These are phyloP conservation scores for Eilema sororculum DNA, from an alignment of 2,888 invertebrate genomes.

Conservation along the genomic window DNA sequence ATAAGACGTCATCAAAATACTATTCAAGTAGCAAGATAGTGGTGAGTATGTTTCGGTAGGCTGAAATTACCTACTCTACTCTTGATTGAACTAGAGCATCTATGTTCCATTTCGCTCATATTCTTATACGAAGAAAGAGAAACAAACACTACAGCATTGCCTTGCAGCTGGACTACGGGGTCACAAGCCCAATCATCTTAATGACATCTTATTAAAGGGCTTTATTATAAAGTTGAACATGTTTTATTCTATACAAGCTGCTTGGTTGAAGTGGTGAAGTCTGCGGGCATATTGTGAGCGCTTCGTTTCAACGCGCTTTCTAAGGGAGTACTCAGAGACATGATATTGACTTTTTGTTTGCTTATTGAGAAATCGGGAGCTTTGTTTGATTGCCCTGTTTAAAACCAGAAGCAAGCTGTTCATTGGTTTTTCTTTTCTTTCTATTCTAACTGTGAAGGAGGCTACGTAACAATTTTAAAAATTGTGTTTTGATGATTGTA, in stretches of 20 bases:
- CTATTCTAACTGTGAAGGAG: background rate
- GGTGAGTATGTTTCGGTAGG: no score
- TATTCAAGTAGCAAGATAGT: no score
- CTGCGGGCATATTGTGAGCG: constrained; percentile 79
- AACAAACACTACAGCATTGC: background rate
- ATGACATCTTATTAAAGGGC: constrained; percentile 48
- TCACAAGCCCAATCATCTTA: constrained; percentile 33
- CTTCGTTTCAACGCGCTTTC: constrained; percentile 63
- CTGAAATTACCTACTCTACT: no score
- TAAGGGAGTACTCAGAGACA: constrained; percentile 52
- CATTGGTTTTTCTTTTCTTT: constrained; percentile 31
- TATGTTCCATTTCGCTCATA: background rate
- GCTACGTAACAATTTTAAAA: background rate
- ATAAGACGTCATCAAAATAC: no score
- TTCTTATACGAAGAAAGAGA: background rate
- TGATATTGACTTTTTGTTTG: constrained; percentile 70
- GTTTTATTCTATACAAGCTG: constrained; percentile 42
- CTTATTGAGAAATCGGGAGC: constrained; percentile 51
- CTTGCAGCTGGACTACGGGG: constrained; percentile 25
- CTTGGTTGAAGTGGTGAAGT: constrained; percentile 62
- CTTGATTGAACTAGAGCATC: no score
- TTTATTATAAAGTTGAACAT: constrained; percentile 44
- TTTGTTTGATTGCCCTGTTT: constrained; percentile 48
- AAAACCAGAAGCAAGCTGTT: constrained; percentile 26
- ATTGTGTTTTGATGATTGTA: background rate